Percentiles rank a stretch among this genome's conserved stretches.
Conservation (phyloP, 2,797 vertebrate genomes). For the Sphaeramia orbicularis region DNA sequence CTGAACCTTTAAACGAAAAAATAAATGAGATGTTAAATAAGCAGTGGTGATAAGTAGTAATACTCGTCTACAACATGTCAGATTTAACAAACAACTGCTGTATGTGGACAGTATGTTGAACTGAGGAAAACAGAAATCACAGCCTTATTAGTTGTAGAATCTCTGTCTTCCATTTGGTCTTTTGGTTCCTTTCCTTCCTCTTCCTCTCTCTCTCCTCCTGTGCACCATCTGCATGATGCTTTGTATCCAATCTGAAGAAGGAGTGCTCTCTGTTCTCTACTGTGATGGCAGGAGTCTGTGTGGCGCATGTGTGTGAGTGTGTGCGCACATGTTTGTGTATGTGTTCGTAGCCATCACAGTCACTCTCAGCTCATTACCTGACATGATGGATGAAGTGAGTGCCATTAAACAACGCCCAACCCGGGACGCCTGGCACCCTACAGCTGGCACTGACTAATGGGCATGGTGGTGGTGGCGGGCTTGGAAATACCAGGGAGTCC, state of each 20-base stretch:
- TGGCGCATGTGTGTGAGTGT: conserved; percentile 14
- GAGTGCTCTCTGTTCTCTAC: conserved; percentile 56
- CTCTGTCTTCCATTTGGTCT: conserved; percentile 43
- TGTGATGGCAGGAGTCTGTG: conserved; percentile 27
- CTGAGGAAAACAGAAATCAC: conserved; percentile 32
- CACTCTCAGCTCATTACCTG: conserved; percentile 85
- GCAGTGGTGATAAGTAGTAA: conserved; percentile 32
- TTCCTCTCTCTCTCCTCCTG: conserved; percentile 66
- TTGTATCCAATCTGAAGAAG: conserved; percentile 67
- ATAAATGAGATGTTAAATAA: conserved; percentile 14
- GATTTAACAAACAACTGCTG: conserved; percentile 2
- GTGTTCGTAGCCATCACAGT: conserved; percentile 64
- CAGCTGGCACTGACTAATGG: conserved; percentile 80
- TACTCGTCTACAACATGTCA: conserved; percentile 32
- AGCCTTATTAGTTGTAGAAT: conserved; percentile 24
- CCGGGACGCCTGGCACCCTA: conserved; percentile 73
- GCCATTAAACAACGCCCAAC: conserved; percentile 81
- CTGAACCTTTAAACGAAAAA: conserved; percentile 44
- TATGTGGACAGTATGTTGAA: conserved; percentile 9
- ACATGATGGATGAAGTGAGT: conserved; percentile 81
- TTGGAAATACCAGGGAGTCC: conserved; percentile 67
- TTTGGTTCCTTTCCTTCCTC: conserved; percentile 35
- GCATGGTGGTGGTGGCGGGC: conserved; percentile 38
- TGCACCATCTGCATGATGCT: conserved; percentile 79
- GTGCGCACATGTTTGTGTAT: conserved; percentile 35